Evolutionary conservation across 64 coral and sea anemone genomes (phyloP), one percentile per base, ranked within the genome.

Genomic region (Montipora foliosa): DNA sequence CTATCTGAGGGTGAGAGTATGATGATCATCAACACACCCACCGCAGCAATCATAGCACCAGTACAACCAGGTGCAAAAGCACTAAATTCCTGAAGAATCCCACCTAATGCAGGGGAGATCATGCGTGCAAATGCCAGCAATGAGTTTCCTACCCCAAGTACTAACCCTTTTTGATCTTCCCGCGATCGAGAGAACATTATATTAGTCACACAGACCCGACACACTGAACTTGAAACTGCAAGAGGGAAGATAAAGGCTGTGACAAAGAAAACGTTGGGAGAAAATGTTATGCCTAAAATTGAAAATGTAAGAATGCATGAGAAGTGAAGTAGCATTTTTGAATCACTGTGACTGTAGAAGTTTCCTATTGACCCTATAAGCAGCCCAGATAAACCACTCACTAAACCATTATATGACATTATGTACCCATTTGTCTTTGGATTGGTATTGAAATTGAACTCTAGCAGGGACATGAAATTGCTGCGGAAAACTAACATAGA

Each of bases 341-440:
- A 86, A 80, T 99, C 95, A 49, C 89, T 94, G 6, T 93, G 82
- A 80, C 90, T 89, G 62, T 96, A 94, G 19, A 96, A 92, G 47
- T 78, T 21, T 74, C 80, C 45, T 4, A 99, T 47, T 21, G 83
- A 79, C 5, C 98, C 98, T 3, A 99, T 92, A 47, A 94, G 59
- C 48, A 92, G 51, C 37, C 98, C 98, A 78, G 95, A 96, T 13
- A 94, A 91, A 4, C 92, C 98, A 69, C 81, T 77, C 9, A 94
- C 92, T 10, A 96, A 57, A 2, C 95, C 95, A 92, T 94, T 96
- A 67, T 81, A 99, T 4, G 98, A 99, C 62, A 96, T 96, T 44
- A 96, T 96, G 79, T 96, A 99, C 4, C 98, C 98, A 87, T 92
- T 94, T 0, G 80, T 94, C 70, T 99, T 99, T 45, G 98, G 91